A percentile compares a stretch with the other conserved stretches of the same genome.
Evolutionary conservation across 1,140 invertebrate genomes (phyloP).

Genomic region (Phortica variegata): DNA sequence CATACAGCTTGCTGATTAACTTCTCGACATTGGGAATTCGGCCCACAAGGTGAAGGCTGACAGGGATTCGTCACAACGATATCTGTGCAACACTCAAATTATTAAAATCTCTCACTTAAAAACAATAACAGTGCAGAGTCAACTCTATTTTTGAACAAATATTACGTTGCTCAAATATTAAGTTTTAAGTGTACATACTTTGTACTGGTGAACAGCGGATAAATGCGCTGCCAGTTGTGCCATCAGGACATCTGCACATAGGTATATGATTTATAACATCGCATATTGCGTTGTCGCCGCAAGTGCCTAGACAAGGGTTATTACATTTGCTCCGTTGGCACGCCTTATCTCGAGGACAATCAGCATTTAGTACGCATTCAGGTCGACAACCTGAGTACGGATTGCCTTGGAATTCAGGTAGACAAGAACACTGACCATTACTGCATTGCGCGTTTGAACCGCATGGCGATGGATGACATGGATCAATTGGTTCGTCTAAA

Average conservation of each 20-base stretch:
- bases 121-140: constrained; percentile 26
- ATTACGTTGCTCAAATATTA: constrained; percentile 59
- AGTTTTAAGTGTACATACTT: constrained; percentile 57
- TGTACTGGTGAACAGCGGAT: constrained; percentile 53
- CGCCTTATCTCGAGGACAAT: constrained; percentile 71
- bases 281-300: constrained; percentile 77
- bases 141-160: constrained; percentile 55
- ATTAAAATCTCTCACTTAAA: no score
- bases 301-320: constrained; percentile 75
- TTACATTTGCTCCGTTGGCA: constrained; percentile 80
- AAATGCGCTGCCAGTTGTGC: constrained; percentile 74
- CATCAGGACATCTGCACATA: constrained; percentile 72
- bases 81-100: constrained; percentile 57
- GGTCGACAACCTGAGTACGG: constrained; percentile 80
- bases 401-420: constrained; percentile 79
- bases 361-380: constrained; percentile 80
- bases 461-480: constrained; percentile 77
- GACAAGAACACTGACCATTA: constrained; percentile 75
- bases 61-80: constrained; percentile 64
- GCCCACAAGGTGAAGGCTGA: constrained; percentile 75
- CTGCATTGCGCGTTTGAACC: constrained; percentile 78
- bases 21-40: constrained; percentile 74
- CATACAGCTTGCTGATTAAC: constrained; percentile 68
- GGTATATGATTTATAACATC: constrained; percentile 75
- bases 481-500: constrained; percentile 68